Evolutionary conservation across 1,140 invertebrate species (phyloP), one percentile per base, ranked within the genome.

Genomic region (Patella vulgata): DNA sequence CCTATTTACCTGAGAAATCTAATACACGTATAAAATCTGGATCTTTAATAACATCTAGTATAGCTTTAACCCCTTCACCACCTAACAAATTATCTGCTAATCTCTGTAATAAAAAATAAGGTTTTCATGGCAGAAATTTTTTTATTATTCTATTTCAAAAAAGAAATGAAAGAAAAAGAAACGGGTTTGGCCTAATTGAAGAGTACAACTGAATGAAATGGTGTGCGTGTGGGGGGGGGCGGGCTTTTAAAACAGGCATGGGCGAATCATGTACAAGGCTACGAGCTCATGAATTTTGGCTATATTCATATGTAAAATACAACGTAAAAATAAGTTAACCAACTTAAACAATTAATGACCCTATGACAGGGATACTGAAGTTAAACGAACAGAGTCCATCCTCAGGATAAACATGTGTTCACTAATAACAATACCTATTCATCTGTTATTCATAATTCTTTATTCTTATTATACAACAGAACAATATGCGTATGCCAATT

Each of bases 1-100:
- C n/a, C n/a, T n/a, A n/a, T n/a, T 56, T 59, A 74, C 73, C 75
- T 62, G 75, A 74, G 19, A 77, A 42, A 42, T 71, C 59, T 5
- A 77, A 58, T 31, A 59, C 58, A 12, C 50, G 52, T 43, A 77
- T 51, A 47, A 46, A 66, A 53, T 68, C 66, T 21, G 62, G 64
- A 2, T 72, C 65, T n/a, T 53, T 33, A 6, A 72, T 42, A 1
- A 71, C 59, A 14, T 66, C 46, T 25, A 70, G 17, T 0, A 77
- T 63, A n/a, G 46, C 59, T 39, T 64, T 63, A 2, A 62, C 65
- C 0, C 75, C 75, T 23, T 71, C 64, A 6, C 63, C 65, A 14
- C 67, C 65, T 11, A 77, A 42, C 6, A 52, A 11, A 40, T 75
- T 77, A 14, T 71, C 66, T 12, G 71, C 60, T 31, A 77, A 47